These are phyloP conservation scores for Mormyrus proboscirostris DNA, from an alignment of 2,797 vertebrate species.

Conservation along the genomic window DNA sequence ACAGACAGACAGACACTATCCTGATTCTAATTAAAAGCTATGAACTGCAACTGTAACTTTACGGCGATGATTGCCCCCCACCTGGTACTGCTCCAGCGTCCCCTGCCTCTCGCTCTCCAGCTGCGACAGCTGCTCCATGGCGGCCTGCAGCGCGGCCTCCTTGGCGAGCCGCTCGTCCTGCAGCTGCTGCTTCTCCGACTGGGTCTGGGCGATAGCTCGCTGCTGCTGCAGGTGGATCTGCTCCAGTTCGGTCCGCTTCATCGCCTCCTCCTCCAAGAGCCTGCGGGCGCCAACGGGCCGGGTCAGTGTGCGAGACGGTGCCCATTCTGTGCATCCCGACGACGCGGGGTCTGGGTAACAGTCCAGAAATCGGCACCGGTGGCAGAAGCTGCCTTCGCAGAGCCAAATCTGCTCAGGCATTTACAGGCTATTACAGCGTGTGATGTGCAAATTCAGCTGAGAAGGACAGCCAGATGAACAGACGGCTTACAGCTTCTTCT, in stretches of 20 bases:
- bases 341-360: not conserved
- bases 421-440: not conserved
- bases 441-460: not conserved
- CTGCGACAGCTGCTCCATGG: constrained; percentile 79
- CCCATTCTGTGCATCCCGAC: not conserved
- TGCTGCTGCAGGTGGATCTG: constrained; percentile 85
- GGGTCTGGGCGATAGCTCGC: constrained; percentile 77
- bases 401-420: not conserved
- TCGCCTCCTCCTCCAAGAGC: constrained; percentile 83
- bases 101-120: constrained; percentile 80
- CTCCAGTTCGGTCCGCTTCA: constrained; percentile 82
- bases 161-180: constrained; percentile 75
- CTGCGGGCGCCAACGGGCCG: constrained; percentile 46
- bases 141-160: constrained; percentile 76
- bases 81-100: constrained; percentile 87
- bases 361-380: not conserved
- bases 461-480: not conserved
- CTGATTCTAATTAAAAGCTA: not conserved
- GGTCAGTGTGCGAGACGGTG: too few relatives aligned
- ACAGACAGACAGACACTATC: not conserved
- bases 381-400: not conserved
- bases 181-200: constrained; percentile 89
- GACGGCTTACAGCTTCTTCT: not conserved
- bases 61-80: constrained; percentile 35
- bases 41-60: not conserved